These are phyloP conservation scores for Dynastes maya DNA, from an alignment of 2,888 invertebrate species.

Conservation along the genomic window DNA sequence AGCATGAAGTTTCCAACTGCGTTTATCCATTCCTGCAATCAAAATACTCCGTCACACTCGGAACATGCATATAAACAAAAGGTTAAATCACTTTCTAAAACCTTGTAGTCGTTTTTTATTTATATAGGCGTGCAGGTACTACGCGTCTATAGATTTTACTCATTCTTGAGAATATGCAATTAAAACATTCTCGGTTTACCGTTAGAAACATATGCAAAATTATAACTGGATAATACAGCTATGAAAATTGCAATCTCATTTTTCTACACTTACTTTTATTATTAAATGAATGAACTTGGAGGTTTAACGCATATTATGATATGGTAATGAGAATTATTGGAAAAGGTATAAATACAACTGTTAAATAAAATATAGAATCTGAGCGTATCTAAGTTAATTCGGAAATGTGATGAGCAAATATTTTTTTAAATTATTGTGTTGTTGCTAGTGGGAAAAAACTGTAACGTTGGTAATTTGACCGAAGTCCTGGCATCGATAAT, in stretches of 20 bases:
- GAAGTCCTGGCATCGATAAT: no score
- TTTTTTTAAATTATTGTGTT: no score
- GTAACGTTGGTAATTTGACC: no score
- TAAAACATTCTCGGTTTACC: slow-evolving; percentile 25
- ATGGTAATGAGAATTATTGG: no score
- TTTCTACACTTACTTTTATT: background rate
- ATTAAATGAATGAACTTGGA: no score
- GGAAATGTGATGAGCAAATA: no score
- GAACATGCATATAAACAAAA: slow-evolving; percentile 23
- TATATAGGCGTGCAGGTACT: slow-evolving; percentile 16
- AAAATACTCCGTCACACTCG: background rate
- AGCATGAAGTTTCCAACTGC: background rate
- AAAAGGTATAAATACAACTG: no score
- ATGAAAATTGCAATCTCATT: background rate
- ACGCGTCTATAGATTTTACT: slow-evolving; percentile 16
- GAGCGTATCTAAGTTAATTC: no score
- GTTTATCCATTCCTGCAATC: background rate
- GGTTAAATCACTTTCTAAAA: slow-evolving; percentile 44
- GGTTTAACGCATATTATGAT: no score
- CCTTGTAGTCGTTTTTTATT: slow-evolving; percentile 23
- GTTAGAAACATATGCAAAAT: slow-evolving; percentile 18
- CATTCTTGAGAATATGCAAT: slow-evolving; percentile 4
- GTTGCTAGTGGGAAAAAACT: no score
- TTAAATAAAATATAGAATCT: no score
- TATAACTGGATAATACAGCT: background rate